Percentiles rank a stretch among this genome's conserved stretches.
Conservation (phyloP, 2,113 vertebrate species). For the Zosterops japonicus region DNA sequence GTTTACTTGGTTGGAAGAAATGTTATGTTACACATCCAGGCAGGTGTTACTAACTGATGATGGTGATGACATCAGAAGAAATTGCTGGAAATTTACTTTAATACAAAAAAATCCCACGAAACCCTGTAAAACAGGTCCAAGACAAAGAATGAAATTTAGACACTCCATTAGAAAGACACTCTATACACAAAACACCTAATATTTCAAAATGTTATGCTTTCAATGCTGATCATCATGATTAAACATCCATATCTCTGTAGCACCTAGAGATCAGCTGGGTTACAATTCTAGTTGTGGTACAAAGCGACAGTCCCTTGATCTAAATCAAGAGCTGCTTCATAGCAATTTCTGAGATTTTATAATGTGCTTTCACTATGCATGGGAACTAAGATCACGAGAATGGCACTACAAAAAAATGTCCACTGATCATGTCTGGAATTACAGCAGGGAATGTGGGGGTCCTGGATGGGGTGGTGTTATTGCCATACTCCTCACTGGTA, state of each 20-base stretch:
- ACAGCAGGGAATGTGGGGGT: neutral
- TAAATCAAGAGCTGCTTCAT: neutral
- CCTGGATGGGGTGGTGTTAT: neutral
- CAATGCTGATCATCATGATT: slow-evolving; percentile 1
- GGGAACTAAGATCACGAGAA: neutral
- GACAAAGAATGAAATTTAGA: neutral
- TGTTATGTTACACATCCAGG: slow-evolving; percentile 1
- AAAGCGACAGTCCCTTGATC: neutral
- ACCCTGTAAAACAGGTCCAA: neutral
- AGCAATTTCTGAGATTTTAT: neutral
- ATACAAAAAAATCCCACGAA: neutral
- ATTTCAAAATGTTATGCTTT: slow-evolving; percentile 12
- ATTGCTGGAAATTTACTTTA: slow-evolving; percentile 20
- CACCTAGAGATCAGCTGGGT: slow-evolving; percentile 32
- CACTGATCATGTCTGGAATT: neutral
- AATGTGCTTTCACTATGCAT: neutral
- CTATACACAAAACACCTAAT: slow-evolving; percentile 27
- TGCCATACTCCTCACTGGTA: neutral
- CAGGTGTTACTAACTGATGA: slow-evolving; percentile 24
- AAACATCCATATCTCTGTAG: slow-evolving; percentile 23
- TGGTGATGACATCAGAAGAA: slow-evolving; percentile 27
- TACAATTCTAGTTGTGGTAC: neutral
- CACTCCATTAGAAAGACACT: slow-evolving; percentile 24
- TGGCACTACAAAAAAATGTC: neutral
- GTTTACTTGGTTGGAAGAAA: slow-evolving; percentile 9